Percentiles rank a stretch among this genome's conserved stretches.
phyloP scores from a whole-genome alignment of 2,888 invertebrate species.

The Synergus japonicus region DNA sequence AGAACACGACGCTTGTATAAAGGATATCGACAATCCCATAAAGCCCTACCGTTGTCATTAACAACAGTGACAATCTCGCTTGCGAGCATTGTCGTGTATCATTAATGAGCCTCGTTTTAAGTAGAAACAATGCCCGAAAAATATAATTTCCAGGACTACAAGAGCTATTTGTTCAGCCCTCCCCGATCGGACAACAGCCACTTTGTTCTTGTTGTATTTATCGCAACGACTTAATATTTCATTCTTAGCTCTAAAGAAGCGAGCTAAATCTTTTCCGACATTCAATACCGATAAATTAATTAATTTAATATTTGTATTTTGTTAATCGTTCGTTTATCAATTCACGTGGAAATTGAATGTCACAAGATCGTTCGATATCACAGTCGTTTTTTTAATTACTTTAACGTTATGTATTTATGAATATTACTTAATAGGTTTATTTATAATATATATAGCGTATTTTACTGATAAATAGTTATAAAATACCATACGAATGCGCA shows the following conservation, averaged over 20 bases:
- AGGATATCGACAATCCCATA: conserved; percentile 67
- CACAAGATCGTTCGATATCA: conserved; percentile 77
- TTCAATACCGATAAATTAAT: conserved; percentile 72
- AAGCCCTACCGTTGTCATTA: conserved; percentile 63
- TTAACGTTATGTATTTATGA: conserved; percentile 74
- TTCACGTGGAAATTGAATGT: conserved; percentile 75
- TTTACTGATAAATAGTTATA: conserved; percentile 75
- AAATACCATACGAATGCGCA: conserved; percentile 73
- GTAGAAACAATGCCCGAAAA: conserved; percentile 72
- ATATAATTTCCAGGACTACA: conserved; percentile 64
- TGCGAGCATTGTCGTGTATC: conserved; percentile 51
- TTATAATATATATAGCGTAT: conserved; percentile 72
- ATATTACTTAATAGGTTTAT: conserved; percentile 73
- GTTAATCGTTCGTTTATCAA: conserved; percentile 70
- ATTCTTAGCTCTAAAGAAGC: conserved; percentile 60
- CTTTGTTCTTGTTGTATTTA: conserved; percentile 47
- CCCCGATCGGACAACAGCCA: conserved; percentile 73
- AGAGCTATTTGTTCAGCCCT: conserved; percentile 74
- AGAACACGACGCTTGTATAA: conserved; percentile 67
- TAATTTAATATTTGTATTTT: conserved; percentile 67
- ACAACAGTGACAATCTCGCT: conserved; percentile 58
- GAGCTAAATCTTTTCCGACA: conserved; percentile 68
- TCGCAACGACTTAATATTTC: conserved; percentile 74
- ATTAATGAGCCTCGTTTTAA: conserved; percentile 61
- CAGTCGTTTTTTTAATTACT: conserved; percentile 75